Percentiles rank a stretch among this genome's conserved stretches.
These are phyloP conservation scores for Acrobasis consociella DNA, from an alignment of 2,888 invertebrate genomes.

Conservation along the genomic window DNA sequence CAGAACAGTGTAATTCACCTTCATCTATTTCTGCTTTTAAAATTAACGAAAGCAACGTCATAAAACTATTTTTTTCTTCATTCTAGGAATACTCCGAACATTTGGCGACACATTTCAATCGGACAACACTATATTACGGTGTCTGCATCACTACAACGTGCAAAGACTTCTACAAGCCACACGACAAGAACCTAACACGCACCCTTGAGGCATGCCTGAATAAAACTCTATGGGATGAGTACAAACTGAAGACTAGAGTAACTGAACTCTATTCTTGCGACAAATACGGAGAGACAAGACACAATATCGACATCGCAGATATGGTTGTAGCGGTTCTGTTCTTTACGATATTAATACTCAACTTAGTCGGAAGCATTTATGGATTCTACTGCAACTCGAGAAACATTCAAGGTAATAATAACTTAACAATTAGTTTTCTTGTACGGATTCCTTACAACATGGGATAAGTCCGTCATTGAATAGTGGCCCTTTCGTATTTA, in stretches of 20 bases:
- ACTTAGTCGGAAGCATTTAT: conserved; percentile 36
- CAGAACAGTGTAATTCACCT: too few relatives aligned
- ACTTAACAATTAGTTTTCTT: background rate
- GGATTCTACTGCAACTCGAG: conserved; percentile 28
- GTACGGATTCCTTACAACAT: too few relatives aligned
- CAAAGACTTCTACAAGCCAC: conserved; percentile 31
- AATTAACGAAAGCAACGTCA: background rate
- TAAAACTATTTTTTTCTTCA: background rate
- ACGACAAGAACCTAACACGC: conserved; percentile 31
- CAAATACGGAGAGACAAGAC: conserved; percentile 19
- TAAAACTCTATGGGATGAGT: conserved; percentile 34
- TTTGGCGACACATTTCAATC: conserved; percentile 41
- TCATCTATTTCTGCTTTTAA: too few relatives aligned
- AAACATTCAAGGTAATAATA: conserved; percentile 26
- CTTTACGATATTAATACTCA: conserved; percentile 37
- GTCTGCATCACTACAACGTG: conserved; percentile 43
- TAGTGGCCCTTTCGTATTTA: too few relatives aligned
- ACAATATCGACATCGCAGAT: conserved; percentile 28
- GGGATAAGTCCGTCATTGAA: too few relatives aligned
- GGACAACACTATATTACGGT: conserved; percentile 40
- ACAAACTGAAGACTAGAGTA: conserved; percentile 35
- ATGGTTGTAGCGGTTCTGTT: conserved; percentile 31
- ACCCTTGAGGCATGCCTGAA: conserved; percentile 49
- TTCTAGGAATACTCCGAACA: conserved; percentile 46
- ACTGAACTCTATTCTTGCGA: conserved; percentile 24